phyloP scores from a whole-genome alignment of 2,113 vertebrate species.

The Vulpes ferrilata region DNA sequence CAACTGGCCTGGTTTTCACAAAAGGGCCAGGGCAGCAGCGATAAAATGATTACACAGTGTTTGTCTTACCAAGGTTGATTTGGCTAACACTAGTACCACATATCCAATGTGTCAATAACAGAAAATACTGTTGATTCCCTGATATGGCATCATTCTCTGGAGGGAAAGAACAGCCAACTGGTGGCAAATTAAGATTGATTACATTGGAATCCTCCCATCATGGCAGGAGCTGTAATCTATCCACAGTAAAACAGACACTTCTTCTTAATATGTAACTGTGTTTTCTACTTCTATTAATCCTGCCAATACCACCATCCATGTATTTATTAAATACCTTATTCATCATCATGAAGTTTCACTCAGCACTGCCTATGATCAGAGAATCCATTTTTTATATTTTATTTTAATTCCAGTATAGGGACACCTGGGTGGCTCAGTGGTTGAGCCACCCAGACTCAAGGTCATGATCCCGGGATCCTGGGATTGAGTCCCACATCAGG shows the following conservation, averaged over 20 bases:
- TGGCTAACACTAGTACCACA: neutral
- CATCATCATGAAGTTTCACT: neutral
- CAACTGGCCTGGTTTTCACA: neutral
- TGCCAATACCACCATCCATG: neutral
- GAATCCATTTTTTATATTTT: neutral
- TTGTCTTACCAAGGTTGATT: neutral
- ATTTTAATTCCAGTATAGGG: neutral
- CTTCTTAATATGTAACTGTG: neutral
- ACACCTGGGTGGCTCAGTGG: no score
- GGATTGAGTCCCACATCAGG: no score
- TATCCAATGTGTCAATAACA: neutral
- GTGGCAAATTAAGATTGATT: slow-evolving; percentile 54
- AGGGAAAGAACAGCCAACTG: slow-evolving; percentile 9
- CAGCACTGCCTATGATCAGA: neutral
- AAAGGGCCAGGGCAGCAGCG: neutral
- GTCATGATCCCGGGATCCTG: no score
- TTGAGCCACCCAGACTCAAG: no score
- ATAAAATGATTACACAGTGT: neutral
- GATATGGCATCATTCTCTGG: neutral
- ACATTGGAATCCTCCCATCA: slow-evolving; percentile 34
- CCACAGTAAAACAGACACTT: slow-evolving; percentile 41
- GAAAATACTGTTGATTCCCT: neutral
- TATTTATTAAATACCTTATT: slow-evolving; percentile 53
- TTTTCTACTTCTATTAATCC: neutral
- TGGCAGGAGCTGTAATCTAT: slow-evolving; percentile 33